Evolutionary conservation across 1,140 invertebrate species (phyloP).

Genomic region (Scaptomyza pallida): DNA sequence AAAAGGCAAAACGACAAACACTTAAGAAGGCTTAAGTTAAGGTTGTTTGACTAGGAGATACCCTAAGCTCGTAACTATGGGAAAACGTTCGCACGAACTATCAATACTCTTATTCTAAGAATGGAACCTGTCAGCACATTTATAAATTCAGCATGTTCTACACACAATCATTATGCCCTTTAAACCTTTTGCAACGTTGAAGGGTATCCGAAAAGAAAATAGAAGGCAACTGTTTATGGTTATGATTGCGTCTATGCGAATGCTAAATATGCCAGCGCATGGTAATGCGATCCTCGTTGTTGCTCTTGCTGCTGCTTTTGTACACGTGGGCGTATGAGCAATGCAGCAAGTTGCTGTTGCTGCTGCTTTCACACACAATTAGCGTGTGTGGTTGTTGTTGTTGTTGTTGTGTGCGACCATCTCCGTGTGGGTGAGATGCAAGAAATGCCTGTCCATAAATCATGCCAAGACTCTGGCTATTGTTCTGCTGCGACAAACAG

Average conservation of each 20-base stretch:
- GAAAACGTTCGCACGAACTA: too few relatives aligned
- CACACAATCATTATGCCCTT: too few relatives aligned
- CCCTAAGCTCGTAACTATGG: too few relatives aligned
- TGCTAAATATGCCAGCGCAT: slow-evolving; percentile 79
- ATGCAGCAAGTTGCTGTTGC: slow-evolving; percentile 46
- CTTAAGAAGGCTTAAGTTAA: too few relatives aligned
- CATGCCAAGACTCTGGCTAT: slow-evolving; percentile 71
- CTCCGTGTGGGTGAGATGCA: slow-evolving; percentile 65
- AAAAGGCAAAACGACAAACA: slow-evolving; percentile 48
- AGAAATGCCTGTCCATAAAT: slow-evolving; percentile 76
- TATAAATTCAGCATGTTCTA: too few relatives aligned
- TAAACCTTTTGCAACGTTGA: too few relatives aligned
- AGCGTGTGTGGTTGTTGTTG: slow-evolving; percentile 70
- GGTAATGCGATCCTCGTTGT: slow-evolving; percentile 57
- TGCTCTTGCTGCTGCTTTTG: slow-evolving; percentile 24
- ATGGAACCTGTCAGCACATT: too few relatives aligned
- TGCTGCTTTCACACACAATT: slow-evolving; percentile 79
- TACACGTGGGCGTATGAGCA: slow-evolving; percentile 74
- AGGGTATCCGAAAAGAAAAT: too few relatives aligned
- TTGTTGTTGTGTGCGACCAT: slow-evolving; percentile 41
- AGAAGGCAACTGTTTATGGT: slow-evolving; percentile 67
- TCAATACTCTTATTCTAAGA: too few relatives aligned
- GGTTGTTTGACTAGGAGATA: too few relatives aligned
- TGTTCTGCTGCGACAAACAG: slow-evolving; percentile 53
- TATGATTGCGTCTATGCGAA: slow-evolving; percentile 79